Evolutionary conservation across 2,113 vertebrate genomes (phyloP).

Genomic region (Macquaria ambigua): DNA sequence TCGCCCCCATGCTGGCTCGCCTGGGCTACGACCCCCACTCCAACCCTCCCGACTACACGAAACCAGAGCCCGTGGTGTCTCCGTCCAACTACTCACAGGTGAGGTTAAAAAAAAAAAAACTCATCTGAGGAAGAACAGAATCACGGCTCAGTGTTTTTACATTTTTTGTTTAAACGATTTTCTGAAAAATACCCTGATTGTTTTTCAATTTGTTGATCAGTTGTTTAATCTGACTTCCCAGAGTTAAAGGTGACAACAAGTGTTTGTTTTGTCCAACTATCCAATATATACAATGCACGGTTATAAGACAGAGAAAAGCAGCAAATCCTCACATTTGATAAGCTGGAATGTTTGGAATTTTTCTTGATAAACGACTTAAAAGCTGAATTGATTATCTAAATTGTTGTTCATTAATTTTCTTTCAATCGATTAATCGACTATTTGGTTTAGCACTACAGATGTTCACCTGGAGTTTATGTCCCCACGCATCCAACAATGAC

Average conservation of each 20-base stretch:
- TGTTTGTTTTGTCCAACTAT: too few relatives aligned
- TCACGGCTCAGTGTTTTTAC: not conserved
- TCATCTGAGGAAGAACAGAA: not conserved
- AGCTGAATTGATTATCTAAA: not conserved
- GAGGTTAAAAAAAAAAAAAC: constrained; percentile 9
- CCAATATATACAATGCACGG: too few relatives aligned
- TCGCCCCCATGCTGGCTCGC: constrained; percentile 95
- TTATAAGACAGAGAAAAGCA: not conserved
- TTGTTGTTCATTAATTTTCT: not conserved
- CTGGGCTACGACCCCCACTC: constrained; percentile 94
- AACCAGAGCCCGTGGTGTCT: constrained; percentile 75
- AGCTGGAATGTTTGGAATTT: not conserved
- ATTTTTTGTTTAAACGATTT: not conserved
- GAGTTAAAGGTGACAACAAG: not conserved
- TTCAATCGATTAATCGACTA: not conserved
- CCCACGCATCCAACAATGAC: too few relatives aligned
- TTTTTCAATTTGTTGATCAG: not conserved
- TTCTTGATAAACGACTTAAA: not conserved
- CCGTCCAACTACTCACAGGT: constrained; percentile 63
- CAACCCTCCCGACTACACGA: constrained; percentile 93
- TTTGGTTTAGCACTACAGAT: not conserved
- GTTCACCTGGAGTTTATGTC: not conserved
- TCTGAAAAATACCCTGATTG: not conserved
- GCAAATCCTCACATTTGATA: not conserved
- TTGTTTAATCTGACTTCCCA: not conserved